Evolutionary conservation across 2,797 vertebrate genomes (phyloP).

Genomic region (Falco novaeseelandiae): DNA sequence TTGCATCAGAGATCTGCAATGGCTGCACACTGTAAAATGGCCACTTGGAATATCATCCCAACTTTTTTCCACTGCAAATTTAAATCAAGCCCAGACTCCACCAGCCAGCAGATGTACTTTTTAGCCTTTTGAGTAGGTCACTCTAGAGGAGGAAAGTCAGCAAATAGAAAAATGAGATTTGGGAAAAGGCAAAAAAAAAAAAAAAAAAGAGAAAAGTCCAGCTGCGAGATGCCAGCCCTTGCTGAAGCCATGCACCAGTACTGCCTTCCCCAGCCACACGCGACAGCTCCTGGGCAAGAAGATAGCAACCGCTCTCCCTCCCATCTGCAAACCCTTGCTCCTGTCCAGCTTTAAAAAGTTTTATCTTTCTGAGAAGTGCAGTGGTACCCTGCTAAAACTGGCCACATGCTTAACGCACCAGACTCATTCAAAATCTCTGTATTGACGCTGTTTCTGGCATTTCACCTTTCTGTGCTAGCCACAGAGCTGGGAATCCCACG

Average conservation of each 20-base stretch:
- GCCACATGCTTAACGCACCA: not conserved
- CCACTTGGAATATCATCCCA: not conserved
- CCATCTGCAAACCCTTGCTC: not conserved
- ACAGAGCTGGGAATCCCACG: not conserved
- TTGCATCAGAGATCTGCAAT: not conserved
- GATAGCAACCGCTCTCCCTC: accelerated
- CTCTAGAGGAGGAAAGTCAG: not conserved
- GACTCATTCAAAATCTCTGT: not conserved
- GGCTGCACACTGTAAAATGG: not conserved
- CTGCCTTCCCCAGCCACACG: not conserved
- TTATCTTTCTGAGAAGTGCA: not conserved
- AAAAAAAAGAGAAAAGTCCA: not conserved
- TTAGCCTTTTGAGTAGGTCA: not conserved
- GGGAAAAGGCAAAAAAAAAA: not conserved
- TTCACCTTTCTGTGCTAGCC: not conserved
- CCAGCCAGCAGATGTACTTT: not conserved
- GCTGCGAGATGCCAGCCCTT: accelerated
- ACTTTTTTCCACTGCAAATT: not conserved
- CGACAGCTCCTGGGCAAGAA: not conserved
- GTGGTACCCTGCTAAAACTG: not conserved
- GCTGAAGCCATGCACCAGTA: accelerated
- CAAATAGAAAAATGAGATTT: not conserved
- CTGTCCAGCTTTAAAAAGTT: not conserved
- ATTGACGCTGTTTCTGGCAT: not conserved
- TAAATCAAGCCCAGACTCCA: not conserved